Conservation (phyloP, 2,113 vertebrate genomes). For the Prinia subflava region DNA sequence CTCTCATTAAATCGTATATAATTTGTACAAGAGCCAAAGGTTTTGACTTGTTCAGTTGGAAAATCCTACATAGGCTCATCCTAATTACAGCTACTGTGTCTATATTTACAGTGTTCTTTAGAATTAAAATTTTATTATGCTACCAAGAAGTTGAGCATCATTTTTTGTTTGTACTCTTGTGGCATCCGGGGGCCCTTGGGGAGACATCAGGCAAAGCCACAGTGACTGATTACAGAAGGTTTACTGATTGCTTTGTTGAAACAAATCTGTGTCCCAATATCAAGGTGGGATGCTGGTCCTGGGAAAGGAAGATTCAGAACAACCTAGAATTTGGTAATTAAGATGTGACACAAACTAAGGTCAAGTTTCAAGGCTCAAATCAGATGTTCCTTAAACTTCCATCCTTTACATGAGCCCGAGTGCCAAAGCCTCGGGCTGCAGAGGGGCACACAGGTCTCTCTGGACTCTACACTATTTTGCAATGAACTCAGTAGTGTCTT, state of each 20-base stretch:
- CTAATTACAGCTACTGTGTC: not conserved
- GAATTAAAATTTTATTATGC: not conserved
- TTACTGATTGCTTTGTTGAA: not conserved
- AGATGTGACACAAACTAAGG: not conserved
- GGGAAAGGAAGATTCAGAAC: not conserved
- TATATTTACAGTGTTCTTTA: not conserved
- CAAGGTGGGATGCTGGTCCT: not conserved
- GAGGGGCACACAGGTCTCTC: rapidly evolving
- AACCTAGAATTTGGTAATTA: not conserved
- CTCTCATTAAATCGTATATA: not conserved
- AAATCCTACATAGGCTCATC: not conserved
- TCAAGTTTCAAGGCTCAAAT: not conserved
- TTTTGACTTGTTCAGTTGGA: not conserved
- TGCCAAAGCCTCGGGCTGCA: not conserved
- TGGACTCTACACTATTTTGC: not conserved
- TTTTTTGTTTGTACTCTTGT: not conserved
- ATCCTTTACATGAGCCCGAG: rapidly evolving
- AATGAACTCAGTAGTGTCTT: not conserved
- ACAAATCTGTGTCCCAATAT: not conserved
- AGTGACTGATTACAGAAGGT: not conserved
- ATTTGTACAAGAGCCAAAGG: not conserved
- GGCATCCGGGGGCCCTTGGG: not conserved
- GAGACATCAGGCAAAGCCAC: not conserved
- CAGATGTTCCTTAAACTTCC: not conserved
- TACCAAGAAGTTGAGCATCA: not conserved